These are phyloP conservation scores for Capromys pilorides DNA, from an alignment of 2,797 vertebrate species.

Conservation along the genomic window DNA sequence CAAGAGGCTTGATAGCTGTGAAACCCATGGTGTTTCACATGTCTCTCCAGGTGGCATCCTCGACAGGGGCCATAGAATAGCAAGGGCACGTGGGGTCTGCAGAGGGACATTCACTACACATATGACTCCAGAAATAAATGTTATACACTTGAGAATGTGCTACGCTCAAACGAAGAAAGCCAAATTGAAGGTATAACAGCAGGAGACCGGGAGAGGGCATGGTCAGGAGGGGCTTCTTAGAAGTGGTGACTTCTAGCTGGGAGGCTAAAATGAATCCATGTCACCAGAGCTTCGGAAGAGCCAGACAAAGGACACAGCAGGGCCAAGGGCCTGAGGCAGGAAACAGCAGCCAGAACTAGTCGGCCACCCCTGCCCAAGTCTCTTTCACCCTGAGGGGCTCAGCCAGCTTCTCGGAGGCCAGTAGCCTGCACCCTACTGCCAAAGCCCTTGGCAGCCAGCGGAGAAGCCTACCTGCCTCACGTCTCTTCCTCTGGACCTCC, in stretches of 20 bases:
- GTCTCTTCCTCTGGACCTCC: neutral
- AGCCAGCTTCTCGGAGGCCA: too few relatives aligned
- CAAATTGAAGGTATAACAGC: neutral
- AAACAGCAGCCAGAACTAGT: neutral
- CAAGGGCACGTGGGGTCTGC: fast-evolving
- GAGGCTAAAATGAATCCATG: neutral
- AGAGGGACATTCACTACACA: fast-evolving
- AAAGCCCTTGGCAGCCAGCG: neutral
- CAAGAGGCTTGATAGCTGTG: neutral
- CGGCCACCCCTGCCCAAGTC: fast-evolving
- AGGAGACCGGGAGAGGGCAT: neutral
- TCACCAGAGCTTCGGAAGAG: neutral
- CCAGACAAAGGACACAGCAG: neutral
- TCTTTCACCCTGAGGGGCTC: neutral
- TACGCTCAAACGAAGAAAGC: neutral
- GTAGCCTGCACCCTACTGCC: neutral
- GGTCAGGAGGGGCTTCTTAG: neutral
- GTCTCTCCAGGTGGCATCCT: neutral
- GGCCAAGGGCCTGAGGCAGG: neutral
- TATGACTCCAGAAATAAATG: neutral
- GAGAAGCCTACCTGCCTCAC: neutral
- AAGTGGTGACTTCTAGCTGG: neutral
- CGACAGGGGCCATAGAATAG: fast-evolving
- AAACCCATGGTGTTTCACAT: neutral
- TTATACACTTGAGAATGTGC: neutral